Evolutionary conservation across 2,888 invertebrate species (phyloP), one percentile per base, ranked within the genome.

Genomic region (Plagiodera versicolora): DNA sequence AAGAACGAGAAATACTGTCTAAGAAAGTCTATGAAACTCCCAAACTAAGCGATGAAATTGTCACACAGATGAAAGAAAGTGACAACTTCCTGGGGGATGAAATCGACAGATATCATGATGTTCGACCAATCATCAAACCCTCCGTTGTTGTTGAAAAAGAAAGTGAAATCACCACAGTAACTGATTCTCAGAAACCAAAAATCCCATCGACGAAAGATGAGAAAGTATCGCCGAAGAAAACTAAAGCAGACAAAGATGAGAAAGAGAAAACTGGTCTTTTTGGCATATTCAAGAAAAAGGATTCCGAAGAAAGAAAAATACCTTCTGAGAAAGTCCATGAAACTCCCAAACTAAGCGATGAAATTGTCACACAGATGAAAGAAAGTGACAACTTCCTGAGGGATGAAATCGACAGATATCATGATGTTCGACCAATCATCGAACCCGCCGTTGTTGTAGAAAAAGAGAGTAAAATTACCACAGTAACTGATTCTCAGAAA

Each of bases 21-120:
- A n/a, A n/a, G n/a, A n/a, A n/a, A n/a, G n/a, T n/a, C n/a, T n/a
- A n/a, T n/a, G n/a, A n/a, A n/a, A n/a, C n/a, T n/a, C n/a, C n/a
- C n/a, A n/a, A n/a, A n/a, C n/a, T n/a, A n/a, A n/a, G n/a, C n/a
- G n/a, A n/a, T n/a, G n/a, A n/a, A n/a, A n/a, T n/a, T n/a, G n/a
- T n/a, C n/a, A n/a, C 58, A 60, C 28, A 69, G 46, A 70, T 72
- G 45, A 62, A 61, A 32, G 64, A 70, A 2, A 70, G 64, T 2
- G 58, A 67, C 44, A 62, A 66, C 1, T 73, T 74, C 49, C 39
- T 74, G 4, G 58, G 64, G 47, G 56, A 67, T 20, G 74, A 75
- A 67, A 60, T 74, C 30, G 57, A 56, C 3, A 55, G 35, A 44
- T 61, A 55, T 19, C 61, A 63, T 20, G 61, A 61, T 39, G 67